A percentile compares a stretch with the other conserved stretches of the same genome.
Conservation (phyloP, 2,888 invertebrate genomes). For the Dichetophora obliterata region DNA sequence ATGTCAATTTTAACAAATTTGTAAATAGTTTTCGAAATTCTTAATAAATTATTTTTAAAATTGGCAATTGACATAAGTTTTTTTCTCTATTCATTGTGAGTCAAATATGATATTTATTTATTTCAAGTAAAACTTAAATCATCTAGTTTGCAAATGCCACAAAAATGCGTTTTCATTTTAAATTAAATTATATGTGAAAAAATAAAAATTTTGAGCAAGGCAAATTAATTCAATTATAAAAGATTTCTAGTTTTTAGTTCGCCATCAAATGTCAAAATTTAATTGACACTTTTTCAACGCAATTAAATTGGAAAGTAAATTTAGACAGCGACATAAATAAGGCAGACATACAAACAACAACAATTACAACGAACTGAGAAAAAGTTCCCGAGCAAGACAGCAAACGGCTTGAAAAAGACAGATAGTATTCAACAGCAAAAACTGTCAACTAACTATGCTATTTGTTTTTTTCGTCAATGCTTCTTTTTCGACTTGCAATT, state of each 20-base stretch:
- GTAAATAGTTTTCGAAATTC: no score
- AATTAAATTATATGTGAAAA: not conserved
- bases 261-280: conserved; percentile 38
- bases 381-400: not conserved
- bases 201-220: conserved; percentile 8
- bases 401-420: not conserved
- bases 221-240: conserved; percentile 18
- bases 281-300: conserved; percentile 40
- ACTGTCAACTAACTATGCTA: not conserved
- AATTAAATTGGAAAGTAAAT: conserved; percentile 36
- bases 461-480: not conserved
- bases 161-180: not conserved
- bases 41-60: no score
- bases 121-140: not conserved
- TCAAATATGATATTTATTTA: not conserved
- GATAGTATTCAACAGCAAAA: not conserved
- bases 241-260: conserved; percentile 22
- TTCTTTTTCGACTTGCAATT: not conserved
- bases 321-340: conserved; percentile 20
- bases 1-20: no score
- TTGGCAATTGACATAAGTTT: no score
- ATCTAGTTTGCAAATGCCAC: not conserved
- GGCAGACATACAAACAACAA: not conserved
- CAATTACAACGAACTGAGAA: not conserved
- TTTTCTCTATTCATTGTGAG: no score